These are phyloP conservation scores for Chelonoidis abingdonii DNA, from an alignment of 2,113 vertebrate genomes.

Conservation along the genomic window DNA sequence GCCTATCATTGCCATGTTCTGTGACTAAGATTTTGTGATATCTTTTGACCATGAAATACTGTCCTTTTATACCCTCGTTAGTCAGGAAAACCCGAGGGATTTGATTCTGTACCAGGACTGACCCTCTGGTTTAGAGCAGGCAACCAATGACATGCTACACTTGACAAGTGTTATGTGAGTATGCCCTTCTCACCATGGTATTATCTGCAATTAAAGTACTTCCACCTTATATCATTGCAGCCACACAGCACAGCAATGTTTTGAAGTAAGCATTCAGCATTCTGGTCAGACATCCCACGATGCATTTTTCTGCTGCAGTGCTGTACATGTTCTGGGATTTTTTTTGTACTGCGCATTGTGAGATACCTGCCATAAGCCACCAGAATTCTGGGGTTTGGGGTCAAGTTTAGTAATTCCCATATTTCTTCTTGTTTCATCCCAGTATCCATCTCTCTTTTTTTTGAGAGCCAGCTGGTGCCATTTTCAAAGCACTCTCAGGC, in stretches of 20 bases:
- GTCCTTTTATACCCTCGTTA: neutral
- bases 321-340: neutral
- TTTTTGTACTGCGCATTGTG: neutral
- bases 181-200: neutral
- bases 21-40: neutral
- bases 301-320: neutral
- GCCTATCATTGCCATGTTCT: neutral
- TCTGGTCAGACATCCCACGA: neutral
- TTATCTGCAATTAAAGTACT: neutral
- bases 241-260: neutral
- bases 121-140: neutral
- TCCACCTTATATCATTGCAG: neutral
- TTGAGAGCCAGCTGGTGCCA: neutral
- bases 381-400: neutral
- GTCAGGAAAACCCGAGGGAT: neutral
- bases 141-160: neutral
- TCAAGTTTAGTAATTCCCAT: neutral
- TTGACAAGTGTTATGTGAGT: neutral
- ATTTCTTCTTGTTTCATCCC: neutral
- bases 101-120: neutral
- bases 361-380: neutral
- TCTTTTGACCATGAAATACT: neutral
- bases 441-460: neutral
- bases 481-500: neutral
- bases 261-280: neutral